A percentile compares a stretch with the other conserved stretches of the same genome.
These are phyloP conservation scores for Eupeodes luniger DNA, from an alignment of 2,888 invertebrate genomes.

Conservation along the genomic window DNA sequence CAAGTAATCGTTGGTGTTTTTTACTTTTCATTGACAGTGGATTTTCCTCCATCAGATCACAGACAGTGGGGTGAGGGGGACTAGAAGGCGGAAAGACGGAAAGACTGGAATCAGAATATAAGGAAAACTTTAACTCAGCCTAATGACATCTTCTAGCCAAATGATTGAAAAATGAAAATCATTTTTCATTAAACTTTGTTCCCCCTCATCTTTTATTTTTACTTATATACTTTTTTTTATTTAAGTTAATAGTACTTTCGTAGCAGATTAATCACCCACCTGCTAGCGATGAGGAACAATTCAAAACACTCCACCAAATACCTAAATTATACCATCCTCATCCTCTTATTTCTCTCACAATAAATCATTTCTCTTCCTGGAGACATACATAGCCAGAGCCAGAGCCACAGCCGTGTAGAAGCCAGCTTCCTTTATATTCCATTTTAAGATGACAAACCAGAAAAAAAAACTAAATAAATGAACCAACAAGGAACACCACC, in stretches of 20 bases:
- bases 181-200: conserved; percentile 72
- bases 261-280: conserved; percentile 74
- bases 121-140: conserved; percentile 39
- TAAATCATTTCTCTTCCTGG: conserved; percentile 52
- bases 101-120: too few species aligned
- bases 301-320: background rate
- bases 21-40: conserved; percentile 20
- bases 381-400: conserved; percentile 19
- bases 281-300: conserved; percentile 62
- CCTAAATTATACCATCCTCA: background rate
- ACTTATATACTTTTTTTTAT: background rate
- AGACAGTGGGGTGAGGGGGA: background rate
- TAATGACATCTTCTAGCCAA: conserved; percentile 68
- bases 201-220: conserved; percentile 1
- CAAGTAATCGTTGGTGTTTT: conserved; percentile 45
- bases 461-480: too few species aligned
- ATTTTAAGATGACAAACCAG: too few species aligned
- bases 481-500: too few species aligned
- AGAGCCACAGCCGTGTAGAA: background rate
- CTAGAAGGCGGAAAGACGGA: background rate
- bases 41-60: conserved; percentile 23
- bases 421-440: conserved; percentile 1
- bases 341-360: conserved; percentile 6
- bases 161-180: conserved; percentile 75
- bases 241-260: conserved; percentile 35